Evolutionary conservation across 2,888 invertebrate genomes (phyloP), one percentile per base, ranked within the genome.

Genomic region (Drosophila silvestris): DNA sequence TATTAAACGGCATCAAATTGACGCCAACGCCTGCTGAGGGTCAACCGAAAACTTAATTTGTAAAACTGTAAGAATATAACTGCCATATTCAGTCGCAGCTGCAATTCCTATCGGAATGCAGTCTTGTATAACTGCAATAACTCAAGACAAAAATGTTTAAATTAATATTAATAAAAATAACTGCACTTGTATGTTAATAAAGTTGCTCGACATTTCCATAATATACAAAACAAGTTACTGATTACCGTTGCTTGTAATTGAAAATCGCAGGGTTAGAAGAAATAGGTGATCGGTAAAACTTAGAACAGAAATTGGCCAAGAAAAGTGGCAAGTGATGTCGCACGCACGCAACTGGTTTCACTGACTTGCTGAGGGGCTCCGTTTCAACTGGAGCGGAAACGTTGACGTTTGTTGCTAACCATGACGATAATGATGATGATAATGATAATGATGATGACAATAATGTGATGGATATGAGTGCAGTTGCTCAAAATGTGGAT

Each of bases 381-480:
- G 35, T 44, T 51, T 77, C 79, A 81, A 80, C 79, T 82, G 79
- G 80, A 82, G 80, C 80, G 75, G 80, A 80, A 80, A 81, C 41
- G 59, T 47, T 47, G 14, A 39, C 32, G 30, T 30, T 32, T 26
- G 39, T 26, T 47, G 44, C 52, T n/a, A 28, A 44, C 51, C 26
- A 33, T 39, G 33, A 33, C 22, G 32, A 39, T 50, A 30, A 6
- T 22, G 12, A 30, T 32, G 12, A 44, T 35, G 32, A 10, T 50
- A 28, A 51, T 41, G 68, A 30, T 30, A 32, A 37, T 33, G 37
- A 22, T 52, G 53, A 54, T 52, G 53, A 62, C 52, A 52, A 72
- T 51, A 73, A 47, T 66, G 70, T 80, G 52, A 10, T 53, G 33
- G 22, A 26, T 16, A 22, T 35, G 33, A 41, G 35, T 53, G 65